These are phyloP conservation scores for Zhengitettix transpicula DNA, from an alignment of 2,888 invertebrate species.

Conservation along the genomic window DNA sequence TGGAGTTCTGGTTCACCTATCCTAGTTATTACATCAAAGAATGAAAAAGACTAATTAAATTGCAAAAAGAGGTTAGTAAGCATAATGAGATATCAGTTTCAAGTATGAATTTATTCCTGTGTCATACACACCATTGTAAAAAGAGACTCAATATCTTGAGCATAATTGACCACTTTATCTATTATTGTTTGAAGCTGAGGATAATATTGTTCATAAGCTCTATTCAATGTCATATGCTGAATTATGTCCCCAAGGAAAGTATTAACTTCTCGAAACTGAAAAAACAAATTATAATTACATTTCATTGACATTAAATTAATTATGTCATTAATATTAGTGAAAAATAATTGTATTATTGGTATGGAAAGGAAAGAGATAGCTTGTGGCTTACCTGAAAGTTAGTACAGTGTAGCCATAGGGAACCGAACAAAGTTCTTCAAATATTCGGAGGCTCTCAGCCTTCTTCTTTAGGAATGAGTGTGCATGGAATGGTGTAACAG, in stretches of 20 bases:
- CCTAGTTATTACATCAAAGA: too few relatives aligned
- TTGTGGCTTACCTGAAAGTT: too few relatives aligned
- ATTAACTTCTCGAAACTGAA: conserved; percentile 66
- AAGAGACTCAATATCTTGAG: conserved; percentile 62
- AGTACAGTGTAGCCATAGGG: too few relatives aligned
- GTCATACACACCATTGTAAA: conserved; percentile 51
- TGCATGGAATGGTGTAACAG: too few relatives aligned
- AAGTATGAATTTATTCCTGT: neutral
- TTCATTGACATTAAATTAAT: conserved; percentile 1
- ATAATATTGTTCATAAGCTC: conserved; percentile 64
- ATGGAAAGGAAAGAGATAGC: too few relatives aligned
- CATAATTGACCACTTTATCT: conserved; percentile 55
- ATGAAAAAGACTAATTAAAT: too few relatives aligned
- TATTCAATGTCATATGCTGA: conserved; percentile 59
- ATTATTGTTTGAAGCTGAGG: conserved; percentile 59
- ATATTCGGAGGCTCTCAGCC: too few relatives aligned
- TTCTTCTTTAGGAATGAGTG: too few relatives aligned
- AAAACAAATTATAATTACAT: neutral
- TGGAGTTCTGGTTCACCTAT: too few relatives aligned
- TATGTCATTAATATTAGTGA: neutral
- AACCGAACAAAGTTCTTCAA: too few relatives aligned
- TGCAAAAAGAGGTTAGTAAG: too few relatives aligned
- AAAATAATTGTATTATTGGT: neutral
- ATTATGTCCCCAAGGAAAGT: conserved; percentile 72
- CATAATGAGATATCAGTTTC: neutral